These are phyloP conservation scores for Morpho achilles DNA, from an alignment of 2,888 invertebrate genomes.

Conservation along the genomic window DNA sequence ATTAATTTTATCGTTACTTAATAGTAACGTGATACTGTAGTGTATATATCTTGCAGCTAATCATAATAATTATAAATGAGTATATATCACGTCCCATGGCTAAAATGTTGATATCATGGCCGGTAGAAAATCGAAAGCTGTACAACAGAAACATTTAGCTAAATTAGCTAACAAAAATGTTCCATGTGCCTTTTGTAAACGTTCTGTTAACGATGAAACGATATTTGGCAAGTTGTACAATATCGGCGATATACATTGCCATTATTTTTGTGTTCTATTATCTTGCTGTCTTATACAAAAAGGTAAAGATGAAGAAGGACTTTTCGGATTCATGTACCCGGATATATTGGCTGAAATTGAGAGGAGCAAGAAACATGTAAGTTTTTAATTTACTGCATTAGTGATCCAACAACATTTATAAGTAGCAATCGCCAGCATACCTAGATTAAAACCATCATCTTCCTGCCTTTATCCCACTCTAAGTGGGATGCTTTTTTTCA, in stretches of 20 bases:
- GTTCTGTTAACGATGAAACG: conserved; percentile 70
- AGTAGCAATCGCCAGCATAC: no score
- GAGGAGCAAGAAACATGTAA: conserved; percentile 83
- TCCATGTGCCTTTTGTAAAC: conserved; percentile 77
- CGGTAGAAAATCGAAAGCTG: conserved; percentile 26
- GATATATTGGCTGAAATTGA: conserved; percentile 84
- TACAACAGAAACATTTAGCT: conserved; percentile 37
- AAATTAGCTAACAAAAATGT: conserved; percentile 45
- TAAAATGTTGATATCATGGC: conserved; percentile 28
- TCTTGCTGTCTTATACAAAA: conserved; percentile 85
- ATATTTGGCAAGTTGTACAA: conserved; percentile 78
- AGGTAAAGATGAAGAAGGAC: conserved; percentile 83
- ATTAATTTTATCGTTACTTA: no score
- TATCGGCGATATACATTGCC: conserved; percentile 79
- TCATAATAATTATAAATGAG: no score
- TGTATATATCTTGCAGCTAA: no score
- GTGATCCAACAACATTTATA: no score
- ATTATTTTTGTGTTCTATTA: conserved; percentile 87
- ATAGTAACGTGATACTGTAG: no score
- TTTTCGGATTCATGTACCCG: conserved; percentile 83
- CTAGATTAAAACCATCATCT: no score
- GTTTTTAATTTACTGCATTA: no score
- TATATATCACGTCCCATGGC: neutral
- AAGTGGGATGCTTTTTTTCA: no score
- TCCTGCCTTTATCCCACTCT: no score